Evolutionary conservation across 2,113 vertebrate genomes (phyloP).

Genomic region (Sander vitreus): DNA sequence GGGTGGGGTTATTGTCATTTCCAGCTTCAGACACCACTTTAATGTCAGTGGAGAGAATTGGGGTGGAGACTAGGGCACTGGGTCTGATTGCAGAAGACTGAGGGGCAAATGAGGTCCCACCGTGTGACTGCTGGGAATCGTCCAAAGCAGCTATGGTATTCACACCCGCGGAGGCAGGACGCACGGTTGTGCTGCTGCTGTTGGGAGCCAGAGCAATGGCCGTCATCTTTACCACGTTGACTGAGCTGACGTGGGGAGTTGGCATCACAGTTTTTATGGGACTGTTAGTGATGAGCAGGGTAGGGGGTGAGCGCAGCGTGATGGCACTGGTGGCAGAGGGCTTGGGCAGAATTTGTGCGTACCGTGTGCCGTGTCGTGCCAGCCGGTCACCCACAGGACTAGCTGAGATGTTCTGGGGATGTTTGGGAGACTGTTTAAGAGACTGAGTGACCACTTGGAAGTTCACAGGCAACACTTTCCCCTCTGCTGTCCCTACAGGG

Average conservation of each 20-base stretch:
- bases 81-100: conserved; percentile 85
- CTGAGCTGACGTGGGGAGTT: conserved; percentile 91
- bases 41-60: conserved; percentile 81
- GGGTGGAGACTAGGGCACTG: conserved; percentile 63
- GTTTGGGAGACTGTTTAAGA: conserved; percentile 96
- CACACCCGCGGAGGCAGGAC: conserved; percentile 87
- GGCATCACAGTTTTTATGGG: conserved; percentile 98
- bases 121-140: conserved; percentile 88
- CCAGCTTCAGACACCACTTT: conserved; percentile 88
- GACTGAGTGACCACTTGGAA: conserved; percentile 97
- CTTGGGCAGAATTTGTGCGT: conserved; percentile 97
- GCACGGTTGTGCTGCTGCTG: conserved; percentile 85
- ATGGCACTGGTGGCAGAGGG: conserved; percentile 94
- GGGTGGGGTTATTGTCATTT: conserved; percentile 81
- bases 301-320: conserved; percentile 95
- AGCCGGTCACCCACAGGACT: conserved; percentile 96
- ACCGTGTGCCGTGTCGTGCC: conserved; percentile 90
- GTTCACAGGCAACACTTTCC: conserved; percentile 96
- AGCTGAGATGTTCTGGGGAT: conserved; percentile 92
- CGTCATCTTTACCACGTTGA: conserved; percentile 99
- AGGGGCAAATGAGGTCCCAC: conserved; percentile 83
- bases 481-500: conserved; percentile 91
- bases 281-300: conserved; percentile 97
- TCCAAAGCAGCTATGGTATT: conserved; percentile 74
- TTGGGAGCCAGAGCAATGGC: conserved; percentile 94